phyloP scores from a whole-genome alignment of 2,797 vertebrate genomes.

The Melanotaenia maccullochi region DNA sequence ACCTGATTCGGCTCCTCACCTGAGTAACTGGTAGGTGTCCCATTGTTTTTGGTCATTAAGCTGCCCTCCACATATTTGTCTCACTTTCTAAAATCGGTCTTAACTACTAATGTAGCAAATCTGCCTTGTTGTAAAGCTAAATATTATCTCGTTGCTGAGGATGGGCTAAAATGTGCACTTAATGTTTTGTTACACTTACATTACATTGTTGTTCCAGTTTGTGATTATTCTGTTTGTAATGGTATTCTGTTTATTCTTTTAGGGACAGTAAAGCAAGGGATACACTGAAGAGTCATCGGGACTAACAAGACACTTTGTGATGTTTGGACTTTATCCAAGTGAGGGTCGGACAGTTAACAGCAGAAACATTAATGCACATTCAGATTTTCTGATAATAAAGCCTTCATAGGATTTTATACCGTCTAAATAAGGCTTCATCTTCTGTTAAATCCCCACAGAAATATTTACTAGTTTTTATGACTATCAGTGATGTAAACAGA shows the following conservation, averaged over 20 bases:
- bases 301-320: conserved; percentile 62
- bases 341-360: conserved; percentile 19
- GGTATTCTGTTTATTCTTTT: conserved; percentile 24
- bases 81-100: neutral
- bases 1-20: conserved; percentile 85
- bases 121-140: neutral
- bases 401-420: conserved; percentile 20
- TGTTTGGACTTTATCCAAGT: conserved; percentile 17
- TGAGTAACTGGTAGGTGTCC: conserved; percentile 87
- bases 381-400: conserved; percentile 1
- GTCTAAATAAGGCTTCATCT: conserved; percentile 6
- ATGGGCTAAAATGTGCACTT: neutral
- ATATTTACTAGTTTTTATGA: neutral
- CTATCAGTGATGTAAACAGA: neutral
- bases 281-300: conserved; percentile 77
- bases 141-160: neutral
- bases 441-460: conserved; percentile 6
- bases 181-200: neutral
- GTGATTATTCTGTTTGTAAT: neutral
- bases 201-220: neutral
- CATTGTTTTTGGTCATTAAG: conserved; percentile 2
- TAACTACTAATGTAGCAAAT: neutral
- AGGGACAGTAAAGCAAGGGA: conserved; percentile 79
- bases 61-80: neutral
- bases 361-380: conserved; percentile 12